Evolutionary conservation across 2,888 invertebrate species (phyloP).

Genomic region (Zelleria hepariella): DNA sequence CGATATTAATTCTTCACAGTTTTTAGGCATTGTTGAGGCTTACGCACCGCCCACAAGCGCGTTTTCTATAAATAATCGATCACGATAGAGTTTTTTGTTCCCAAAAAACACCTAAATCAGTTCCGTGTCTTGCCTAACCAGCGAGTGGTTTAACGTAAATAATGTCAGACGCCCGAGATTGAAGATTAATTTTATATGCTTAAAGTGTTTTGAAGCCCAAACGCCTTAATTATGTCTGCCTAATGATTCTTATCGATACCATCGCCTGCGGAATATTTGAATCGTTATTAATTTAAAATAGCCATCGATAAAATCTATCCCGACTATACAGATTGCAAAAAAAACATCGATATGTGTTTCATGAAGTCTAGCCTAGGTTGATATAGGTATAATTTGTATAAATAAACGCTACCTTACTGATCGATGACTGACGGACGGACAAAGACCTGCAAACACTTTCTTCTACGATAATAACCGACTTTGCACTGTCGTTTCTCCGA

Average conservation of each 20-base stretch:
- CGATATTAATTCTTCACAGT: not conserved
- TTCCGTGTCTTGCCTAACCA: constrained; percentile 30
- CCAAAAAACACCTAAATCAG: constrained; percentile 19
- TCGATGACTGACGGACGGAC: not conserved
- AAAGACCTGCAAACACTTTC: not conserved
- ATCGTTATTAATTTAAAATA: not conserved
- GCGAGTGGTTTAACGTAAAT: not conserved
- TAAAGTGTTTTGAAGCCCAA: not conserved
- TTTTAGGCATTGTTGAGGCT: not conserved
- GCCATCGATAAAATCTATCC: not conserved
- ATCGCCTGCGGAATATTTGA: not conserved
- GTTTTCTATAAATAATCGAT: constrained; percentile 30
- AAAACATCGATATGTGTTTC: not conserved
- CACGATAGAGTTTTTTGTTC: constrained; percentile 34
- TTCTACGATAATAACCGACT: not conserved
- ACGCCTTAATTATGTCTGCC: not conserved
- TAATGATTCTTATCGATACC: no score
- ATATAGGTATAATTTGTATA: not conserved
- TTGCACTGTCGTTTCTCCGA: not conserved
- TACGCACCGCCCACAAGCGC: not conserved
- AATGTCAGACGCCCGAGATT: not conserved
- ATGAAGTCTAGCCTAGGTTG: not conserved
- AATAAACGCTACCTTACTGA: no score
- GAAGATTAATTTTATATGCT: not conserved
- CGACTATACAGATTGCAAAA: not conserved